Evolutionary conservation across 2,888 invertebrate genomes (phyloP), one percentile per base, ranked within the genome.

Genomic region (Tolmerus cingulatus): DNA sequence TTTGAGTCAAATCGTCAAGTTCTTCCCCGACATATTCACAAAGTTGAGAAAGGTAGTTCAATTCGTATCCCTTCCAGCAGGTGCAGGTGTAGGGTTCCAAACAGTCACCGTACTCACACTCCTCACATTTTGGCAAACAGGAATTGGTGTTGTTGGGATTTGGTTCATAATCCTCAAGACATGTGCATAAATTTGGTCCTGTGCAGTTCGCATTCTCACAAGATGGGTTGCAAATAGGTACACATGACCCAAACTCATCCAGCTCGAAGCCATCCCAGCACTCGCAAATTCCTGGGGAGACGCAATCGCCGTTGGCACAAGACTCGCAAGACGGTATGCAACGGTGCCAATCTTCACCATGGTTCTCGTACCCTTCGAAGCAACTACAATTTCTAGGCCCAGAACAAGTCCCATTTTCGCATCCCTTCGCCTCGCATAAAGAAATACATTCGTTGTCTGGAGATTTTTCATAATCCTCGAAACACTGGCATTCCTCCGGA

Each of bases 1-100:
- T 96, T 27, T 66, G 23, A 0, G 12, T 66, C 2, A 66, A 66
- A 23, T 66, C 23, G 7, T 23, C 66, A 19, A 14, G 66, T 66
- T 27, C 12, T 12, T 66, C 66, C 23, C 19, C 66, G 12, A 66
- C 2, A 90, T 96, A 96, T 9, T 93, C 93, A 89, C 97, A 97
- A n/a, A 94, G 94, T 0, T 94, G 93, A 89, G 96, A 96, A 89
- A 94, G 92, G 0, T 93, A 92, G 89, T 94, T 94, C 16, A 87
- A 92, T 91, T 90, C 91, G 84, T 90, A 92, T 43, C 91, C 91
- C 37, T 92, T 90, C 81, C 90, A 91, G 88, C 92, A 92, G 57
- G 91, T 89, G 84, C 92, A 92, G 5, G 90, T 90, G 0, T 90
- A 90, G 1, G 93, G 91, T 0, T 88, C 46, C 9, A 81, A 14